Evolutionary conservation across 2,797 vertebrate species (phyloP).

Genomic region (Buceros bicornis): DNA sequence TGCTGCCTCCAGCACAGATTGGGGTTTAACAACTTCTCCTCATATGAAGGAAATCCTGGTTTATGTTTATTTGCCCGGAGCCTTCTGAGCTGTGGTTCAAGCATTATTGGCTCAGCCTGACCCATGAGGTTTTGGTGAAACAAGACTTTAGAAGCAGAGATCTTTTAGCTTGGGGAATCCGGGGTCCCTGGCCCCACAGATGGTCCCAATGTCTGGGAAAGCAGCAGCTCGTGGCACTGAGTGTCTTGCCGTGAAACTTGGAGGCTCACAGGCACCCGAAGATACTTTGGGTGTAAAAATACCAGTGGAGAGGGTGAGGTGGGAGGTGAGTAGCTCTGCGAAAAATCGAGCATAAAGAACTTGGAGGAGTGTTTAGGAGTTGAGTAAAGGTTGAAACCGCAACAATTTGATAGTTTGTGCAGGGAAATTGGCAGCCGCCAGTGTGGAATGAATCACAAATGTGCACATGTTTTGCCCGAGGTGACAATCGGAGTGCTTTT

Average conservation of each 20-base stretch:
- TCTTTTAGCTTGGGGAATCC: background rate
- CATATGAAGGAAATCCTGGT: background rate
- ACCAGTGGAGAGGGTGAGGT: background rate
- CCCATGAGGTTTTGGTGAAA: background rate
- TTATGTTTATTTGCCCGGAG: background rate
- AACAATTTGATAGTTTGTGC: background rate
- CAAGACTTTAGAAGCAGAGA: background rate
- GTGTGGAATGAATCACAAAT: background rate
- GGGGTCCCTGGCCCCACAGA: background rate
- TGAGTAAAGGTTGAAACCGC: background rate
- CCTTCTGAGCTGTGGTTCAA: background rate
- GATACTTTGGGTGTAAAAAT: background rate
- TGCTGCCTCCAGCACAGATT: background rate
- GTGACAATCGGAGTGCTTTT: background rate
- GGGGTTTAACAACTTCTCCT: background rate
- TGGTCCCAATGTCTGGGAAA: background rate
- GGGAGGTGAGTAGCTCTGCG: background rate
- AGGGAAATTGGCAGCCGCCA: background rate
- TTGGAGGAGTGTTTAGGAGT: background rate
- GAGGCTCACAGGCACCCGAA: background rate
- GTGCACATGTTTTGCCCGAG: slow-evolving; percentile 50
- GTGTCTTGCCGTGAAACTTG: background rate
- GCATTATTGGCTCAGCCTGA: background rate
- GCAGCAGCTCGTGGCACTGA: background rate
- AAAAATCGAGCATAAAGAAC: rapidly evolving